phyloP scores from a whole-genome alignment of 2,888 invertebrate genomes.

The Uloborus plumipes region DNA sequence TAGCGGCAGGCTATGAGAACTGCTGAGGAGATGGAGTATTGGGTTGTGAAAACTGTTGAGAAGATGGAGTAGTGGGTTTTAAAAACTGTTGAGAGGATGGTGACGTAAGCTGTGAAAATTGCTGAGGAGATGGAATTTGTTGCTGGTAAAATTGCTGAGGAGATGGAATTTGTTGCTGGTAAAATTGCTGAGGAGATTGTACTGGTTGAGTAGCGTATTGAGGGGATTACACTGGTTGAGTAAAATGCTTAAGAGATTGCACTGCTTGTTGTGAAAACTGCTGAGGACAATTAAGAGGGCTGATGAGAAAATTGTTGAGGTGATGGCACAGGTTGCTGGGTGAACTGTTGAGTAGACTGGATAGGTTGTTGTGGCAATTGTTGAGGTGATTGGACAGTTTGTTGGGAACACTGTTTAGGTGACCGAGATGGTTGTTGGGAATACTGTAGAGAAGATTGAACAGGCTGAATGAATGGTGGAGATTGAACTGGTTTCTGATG shows the following conservation, averaged over 20 bases:
- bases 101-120: slow-evolving; percentile 26
- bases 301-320: slow-evolving; percentile 3
- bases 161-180: slow-evolving; percentile 31
- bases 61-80: slow-evolving; percentile 3
- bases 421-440: slow-evolving; percentile 16
- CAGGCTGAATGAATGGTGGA: slow-evolving; percentile 6
- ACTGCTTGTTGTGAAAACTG: slow-evolving; percentile 19
- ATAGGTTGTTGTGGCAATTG: slow-evolving; percentile 11
- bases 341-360: slow-evolving; percentile 10
- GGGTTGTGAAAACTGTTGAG: slow-evolving; percentile 31
- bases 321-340: background rate
- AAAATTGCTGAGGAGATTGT: slow-evolving; percentile 34
- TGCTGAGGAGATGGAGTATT: slow-evolving; percentile 20
- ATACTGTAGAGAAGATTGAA: slow-evolving; percentile 21
- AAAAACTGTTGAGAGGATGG: slow-evolving; percentile 33
- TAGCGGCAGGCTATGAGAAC: background rate
- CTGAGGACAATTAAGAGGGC: slow-evolving; percentile 12
- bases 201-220: slow-evolving; percentile 39
- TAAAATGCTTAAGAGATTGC: slow-evolving; percentile 31
- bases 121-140: slow-evolving; percentile 42
- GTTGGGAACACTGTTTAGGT: slow-evolving; percentile 19
- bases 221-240: slow-evolving; percentile 25
- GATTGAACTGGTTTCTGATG: slow-evolving; percentile 5
- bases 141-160: slow-evolving; percentile 35
- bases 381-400: slow-evolving; percentile 11